Evolutionary conservation across 2,888 invertebrate species (phyloP).

Genomic region (Agelastica alni): DNA sequence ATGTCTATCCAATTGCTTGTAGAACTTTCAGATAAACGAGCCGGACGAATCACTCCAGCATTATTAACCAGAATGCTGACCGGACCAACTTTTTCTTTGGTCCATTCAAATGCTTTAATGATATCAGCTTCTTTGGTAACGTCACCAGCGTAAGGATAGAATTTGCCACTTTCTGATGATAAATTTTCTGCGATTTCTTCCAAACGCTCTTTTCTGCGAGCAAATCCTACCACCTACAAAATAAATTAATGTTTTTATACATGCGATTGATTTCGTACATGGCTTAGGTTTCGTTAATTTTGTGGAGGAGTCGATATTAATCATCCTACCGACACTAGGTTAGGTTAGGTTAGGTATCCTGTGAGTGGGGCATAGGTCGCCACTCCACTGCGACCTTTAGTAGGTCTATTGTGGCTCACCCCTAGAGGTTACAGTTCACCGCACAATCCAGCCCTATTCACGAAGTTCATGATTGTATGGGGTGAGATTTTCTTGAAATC

Average conservation of each 20-base stretch:
- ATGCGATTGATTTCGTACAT: too few relatives aligned
- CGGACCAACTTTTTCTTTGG: slow-evolving; percentile 47
- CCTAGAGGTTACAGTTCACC: too few relatives aligned
- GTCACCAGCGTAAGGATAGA: slow-evolving; percentile 49
- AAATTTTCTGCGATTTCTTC: slow-evolving; percentile 31
- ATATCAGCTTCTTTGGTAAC: slow-evolving; percentile 49
- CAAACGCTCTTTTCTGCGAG: slow-evolving; percentile 36
- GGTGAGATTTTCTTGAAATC: too few relatives aligned
- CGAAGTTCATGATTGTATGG: too few relatives aligned
- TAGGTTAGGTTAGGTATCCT: too few relatives aligned
- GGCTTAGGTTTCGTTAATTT: too few relatives aligned
- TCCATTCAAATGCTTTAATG: slow-evolving; percentile 46
- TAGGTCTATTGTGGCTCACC: too few relatives aligned
- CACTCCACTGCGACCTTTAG: too few relatives aligned
- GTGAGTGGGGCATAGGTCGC: too few relatives aligned
- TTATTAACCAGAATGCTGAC: slow-evolving; percentile 54
- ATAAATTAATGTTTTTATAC: too few relatives aligned
- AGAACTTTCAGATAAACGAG: slow-evolving; percentile 37
- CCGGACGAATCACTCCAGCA: slow-evolving; percentile 43
- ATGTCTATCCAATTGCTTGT: slow-evolving; percentile 33
- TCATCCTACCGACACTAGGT: too few relatives aligned
- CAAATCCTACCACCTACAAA: slow-evolving; percentile 43
- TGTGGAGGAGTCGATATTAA: not conserved
- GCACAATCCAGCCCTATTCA: too few relatives aligned
- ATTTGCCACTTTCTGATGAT: slow-evolving; percentile 42